Base-by-base conservation (phyloP, 2,113 vertebrate genomes). In the Tauraco erythrolophus region DNA sequence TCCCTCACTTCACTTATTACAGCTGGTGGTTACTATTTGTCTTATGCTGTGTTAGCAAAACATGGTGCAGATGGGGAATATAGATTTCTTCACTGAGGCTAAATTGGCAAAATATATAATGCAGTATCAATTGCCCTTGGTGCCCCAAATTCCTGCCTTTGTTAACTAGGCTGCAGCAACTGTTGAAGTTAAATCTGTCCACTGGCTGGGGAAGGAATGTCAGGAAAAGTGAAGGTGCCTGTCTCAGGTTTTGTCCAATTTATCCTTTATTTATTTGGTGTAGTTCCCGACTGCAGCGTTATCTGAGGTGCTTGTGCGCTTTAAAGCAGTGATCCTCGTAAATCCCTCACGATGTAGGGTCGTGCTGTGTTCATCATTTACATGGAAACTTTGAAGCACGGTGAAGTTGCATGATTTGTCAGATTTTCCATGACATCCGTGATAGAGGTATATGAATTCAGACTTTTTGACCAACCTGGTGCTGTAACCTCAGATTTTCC, bases 41-140 rank as follows among this genome's bases (percentile, higher is more conserved):
- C 96, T 95, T 95, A 87, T 41, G 92, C 92, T 97, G 89, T 71
- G 95, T 88, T 97, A 93, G 95, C 95, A 97, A 95, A 97, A 92
- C 91, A 80, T 87, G 23, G 82, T 74, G 56, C 87, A 96, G 91
- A 91, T 89, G 79, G 95, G 87, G 89, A 97, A 93, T 95, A 96
- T 94, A 83, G 92, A 97, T 97, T 97, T 96, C 91, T 96, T 97
- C 94, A 69, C 81, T 69, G 89, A 96, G 92, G 57, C 94, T 97
- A 97, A 95, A 97, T 94, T 97, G 96, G 81, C 84, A 94, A 97
- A 95, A 96, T 89, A 89, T 95, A 81, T 94, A 93, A 96, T 88
- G 92, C 92, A 95, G 87, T 92, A 95, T 97, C 96, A 92, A 88
- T 95, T 96, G 96, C 91, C 94, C 94, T 94, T 14, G 23, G 54